These are phyloP conservation scores for Desoria tigrina DNA, from an alignment of 2,888 invertebrate genomes.

Conservation along the genomic window DNA sequence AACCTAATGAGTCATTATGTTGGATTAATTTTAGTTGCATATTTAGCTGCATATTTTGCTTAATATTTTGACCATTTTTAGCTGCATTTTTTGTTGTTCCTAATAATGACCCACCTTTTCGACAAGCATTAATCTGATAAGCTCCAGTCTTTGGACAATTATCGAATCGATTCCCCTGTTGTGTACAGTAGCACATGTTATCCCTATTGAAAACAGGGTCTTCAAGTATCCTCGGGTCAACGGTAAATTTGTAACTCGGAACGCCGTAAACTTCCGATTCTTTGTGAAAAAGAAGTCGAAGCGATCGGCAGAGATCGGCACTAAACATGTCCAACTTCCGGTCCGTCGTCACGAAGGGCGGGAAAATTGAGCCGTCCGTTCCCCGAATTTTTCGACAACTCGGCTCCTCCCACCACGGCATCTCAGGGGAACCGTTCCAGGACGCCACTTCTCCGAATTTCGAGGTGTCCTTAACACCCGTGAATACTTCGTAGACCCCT, in stretches of 20 bases:
- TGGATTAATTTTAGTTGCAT: too few relatives aligned
- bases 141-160: conserved; percentile 39
- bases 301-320: conserved; percentile 35
- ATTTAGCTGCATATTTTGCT: too few relatives aligned
- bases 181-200: conserved; percentile 44
- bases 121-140: conserved; percentile 40
- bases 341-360: conserved; percentile 40
- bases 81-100: too few relatives aligned
- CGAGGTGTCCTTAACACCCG: conserved; percentile 33
- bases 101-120: too few relatives aligned
- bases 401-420: conserved; percentile 41
- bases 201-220: conserved; percentile 36
- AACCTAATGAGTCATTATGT: too few relatives aligned
- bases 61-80: too few relatives aligned
- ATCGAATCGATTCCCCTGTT: conserved; percentile 30
- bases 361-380: conserved; percentile 41
- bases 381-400: conserved; percentile 35
- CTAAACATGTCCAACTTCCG: conserved; percentile 34
- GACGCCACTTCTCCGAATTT: conserved; percentile 42
- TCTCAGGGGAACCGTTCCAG: conserved; percentile 47
- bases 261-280: conserved; percentile 32
- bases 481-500: conserved; percentile 43
- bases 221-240: conserved; percentile 29
- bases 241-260: conserved; percentile 28
- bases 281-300: conserved; percentile 31